Conservation (phyloP, 2,797 vertebrate genomes). For the Siniperca obscura region DNA sequence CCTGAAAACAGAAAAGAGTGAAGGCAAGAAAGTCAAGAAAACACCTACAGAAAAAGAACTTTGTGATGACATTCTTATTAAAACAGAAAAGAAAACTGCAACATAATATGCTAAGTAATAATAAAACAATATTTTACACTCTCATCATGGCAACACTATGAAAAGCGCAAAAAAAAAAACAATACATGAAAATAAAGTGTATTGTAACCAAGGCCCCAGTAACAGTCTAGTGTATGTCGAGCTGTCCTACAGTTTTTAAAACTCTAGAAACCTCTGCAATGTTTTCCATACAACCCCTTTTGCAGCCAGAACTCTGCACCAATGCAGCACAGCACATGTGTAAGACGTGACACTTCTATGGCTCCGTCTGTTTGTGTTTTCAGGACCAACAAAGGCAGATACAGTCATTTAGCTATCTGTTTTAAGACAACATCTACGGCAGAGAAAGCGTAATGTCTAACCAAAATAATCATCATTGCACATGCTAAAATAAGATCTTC, state of each 20-base stretch:
- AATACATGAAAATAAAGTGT: conserved; percentile 29
- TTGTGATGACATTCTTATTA: conserved; percentile 85
- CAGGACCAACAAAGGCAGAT: conserved; percentile 31
- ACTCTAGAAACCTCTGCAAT: not conserved
- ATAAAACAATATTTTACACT: conserved; percentile 52
- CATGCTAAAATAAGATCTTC: conserved; percentile 63
- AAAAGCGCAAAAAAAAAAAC: conserved; percentile 43
- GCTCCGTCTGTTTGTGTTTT: not conserved
- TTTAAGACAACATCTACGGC: conserved; percentile 44
- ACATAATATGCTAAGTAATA: conserved; percentile 65
- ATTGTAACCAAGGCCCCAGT: conserved; percentile 28
- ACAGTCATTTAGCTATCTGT: conserved; percentile 21
- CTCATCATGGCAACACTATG: conserved; percentile 70
- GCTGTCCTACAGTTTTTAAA: not conserved
- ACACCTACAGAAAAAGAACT: conserved; percentile 84
- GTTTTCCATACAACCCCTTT: not conserved
- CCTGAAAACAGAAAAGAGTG: conserved; percentile 33
- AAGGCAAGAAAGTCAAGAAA: conserved; percentile 64
- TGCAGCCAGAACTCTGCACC: conserved; percentile 1
- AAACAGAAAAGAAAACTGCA: conserved; percentile 58
- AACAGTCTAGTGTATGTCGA: conserved; percentile 42
- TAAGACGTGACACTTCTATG: not conserved
- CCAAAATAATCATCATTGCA: conserved; percentile 23
- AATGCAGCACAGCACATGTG: not conserved
- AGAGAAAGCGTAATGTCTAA: conserved; percentile 24